These are phyloP conservation scores for Perca schrenkii DNA, from an alignment of 2,113 vertebrate species.

Conservation along the genomic window DNA sequence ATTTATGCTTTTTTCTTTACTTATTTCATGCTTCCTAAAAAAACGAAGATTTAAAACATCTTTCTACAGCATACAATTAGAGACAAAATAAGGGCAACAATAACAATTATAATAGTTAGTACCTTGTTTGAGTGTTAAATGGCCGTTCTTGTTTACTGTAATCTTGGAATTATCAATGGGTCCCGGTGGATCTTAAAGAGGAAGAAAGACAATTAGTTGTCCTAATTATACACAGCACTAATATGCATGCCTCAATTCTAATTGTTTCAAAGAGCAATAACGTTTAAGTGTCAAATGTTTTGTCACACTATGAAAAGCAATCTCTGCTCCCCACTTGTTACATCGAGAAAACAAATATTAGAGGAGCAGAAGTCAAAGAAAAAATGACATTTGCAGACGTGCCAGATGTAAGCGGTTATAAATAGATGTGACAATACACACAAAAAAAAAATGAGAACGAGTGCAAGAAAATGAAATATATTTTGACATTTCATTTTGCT, in stretches of 20 bases:
- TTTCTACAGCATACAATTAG: not conserved
- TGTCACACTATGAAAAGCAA: constrained; percentile 45
- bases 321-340: constrained; percentile 33
- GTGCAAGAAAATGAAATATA: constrained; percentile 48
- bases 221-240: constrained; percentile 12
- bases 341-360: constrained; percentile 47
- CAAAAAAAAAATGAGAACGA: constrained; percentile 12
- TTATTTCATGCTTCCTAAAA: not conserved
- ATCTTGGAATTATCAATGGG: constrained; percentile 97
- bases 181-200: constrained; percentile 91
- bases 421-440: constrained; percentile 75
- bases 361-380: constrained; percentile 59
- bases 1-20: not conserved
- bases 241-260: not conserved
- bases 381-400: constrained; percentile 26
- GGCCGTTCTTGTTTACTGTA: constrained; percentile 91
- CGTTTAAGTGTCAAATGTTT: constrained; percentile 59
- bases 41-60: not conserved
- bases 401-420: constrained; percentile 61
- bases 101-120: constrained; percentile 39
- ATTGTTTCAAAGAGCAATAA: constrained; percentile 37
- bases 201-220: constrained; percentile 31
- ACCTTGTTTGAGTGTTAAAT: constrained; percentile 94
- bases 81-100: not conserved
- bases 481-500: constrained; percentile 58